These are phyloP conservation scores for Chymomyza costata DNA, from an alignment of 1,140 invertebrate species.

Conservation along the genomic window DNA sequence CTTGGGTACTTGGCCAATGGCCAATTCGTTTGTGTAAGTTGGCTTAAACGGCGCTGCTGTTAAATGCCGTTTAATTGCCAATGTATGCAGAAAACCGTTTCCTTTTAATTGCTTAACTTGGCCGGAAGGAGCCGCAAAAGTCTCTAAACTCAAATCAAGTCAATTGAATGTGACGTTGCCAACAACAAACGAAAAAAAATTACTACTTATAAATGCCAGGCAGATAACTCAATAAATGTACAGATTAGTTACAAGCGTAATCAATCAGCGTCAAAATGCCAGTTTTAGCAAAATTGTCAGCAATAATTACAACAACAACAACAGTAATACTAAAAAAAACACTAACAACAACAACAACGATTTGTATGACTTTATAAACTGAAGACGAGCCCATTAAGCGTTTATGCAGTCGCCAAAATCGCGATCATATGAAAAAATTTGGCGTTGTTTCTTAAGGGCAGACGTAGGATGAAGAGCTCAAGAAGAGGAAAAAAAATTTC, in stretches of 20 bases:
- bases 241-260: constrained; percentile 69
- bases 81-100: constrained; percentile 66
- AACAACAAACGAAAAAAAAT: constrained; percentile 18
- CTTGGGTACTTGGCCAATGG: not conserved
- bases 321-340: constrained; percentile 19
- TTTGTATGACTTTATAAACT: constrained; percentile 31
- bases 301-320: constrained; percentile 2
- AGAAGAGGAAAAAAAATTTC: no score
- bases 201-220: constrained; percentile 68
- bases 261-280: constrained; percentile 68
- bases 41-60: constrained; percentile 24
- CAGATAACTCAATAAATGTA: constrained; percentile 73
- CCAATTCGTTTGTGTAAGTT: not conserved
- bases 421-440: no score
- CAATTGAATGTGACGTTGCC: no score
- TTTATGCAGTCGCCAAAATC: no score
- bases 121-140: not conserved
- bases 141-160: no score
- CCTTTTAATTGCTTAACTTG: constrained; percentile 58
- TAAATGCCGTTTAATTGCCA: constrained; percentile 68
- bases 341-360: constrained; percentile 11
- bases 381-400: no score
- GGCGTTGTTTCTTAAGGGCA: no score
- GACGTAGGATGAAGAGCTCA: no score
- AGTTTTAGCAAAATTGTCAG: constrained; percentile 26